Conservation (phyloP, 2,888 invertebrate genomes). For the Brachycybe producta region DNA sequence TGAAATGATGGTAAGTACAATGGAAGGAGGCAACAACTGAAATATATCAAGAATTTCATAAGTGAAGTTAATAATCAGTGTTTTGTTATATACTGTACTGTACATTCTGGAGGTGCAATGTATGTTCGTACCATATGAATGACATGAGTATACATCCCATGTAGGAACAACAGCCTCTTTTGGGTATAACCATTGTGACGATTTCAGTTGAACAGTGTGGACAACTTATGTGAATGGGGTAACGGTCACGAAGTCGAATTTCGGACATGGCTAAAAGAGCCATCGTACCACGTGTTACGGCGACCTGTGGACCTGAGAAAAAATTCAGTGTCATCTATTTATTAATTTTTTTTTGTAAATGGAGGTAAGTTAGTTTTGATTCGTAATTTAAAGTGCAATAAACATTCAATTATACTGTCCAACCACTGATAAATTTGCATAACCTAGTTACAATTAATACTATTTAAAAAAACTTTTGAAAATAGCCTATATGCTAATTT, state of each 20-base stretch:
- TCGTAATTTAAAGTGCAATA: too few relatives aligned
- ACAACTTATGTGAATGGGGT: conserved; percentile 3
- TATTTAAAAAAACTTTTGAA: too few relatives aligned
- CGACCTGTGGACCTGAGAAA: too few relatives aligned
- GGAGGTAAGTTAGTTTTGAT: too few relatives aligned
- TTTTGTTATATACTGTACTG: background rate
- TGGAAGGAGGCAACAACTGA: conserved; percentile 3
- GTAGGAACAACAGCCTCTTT: background rate
- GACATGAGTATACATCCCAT: conserved; percentile 1
- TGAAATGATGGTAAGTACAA: background rate
- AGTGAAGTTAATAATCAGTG: background rate
- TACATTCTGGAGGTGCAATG: background rate
- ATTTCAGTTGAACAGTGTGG: conserved; percentile 4
- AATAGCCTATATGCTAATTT: too few relatives aligned
- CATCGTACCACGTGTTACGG: background rate
- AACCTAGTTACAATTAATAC: too few relatives aligned
- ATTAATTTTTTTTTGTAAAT: too few relatives aligned
- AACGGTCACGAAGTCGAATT: background rate
- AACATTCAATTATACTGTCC: too few relatives aligned
- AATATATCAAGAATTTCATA: background rate
- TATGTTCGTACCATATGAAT: background rate
- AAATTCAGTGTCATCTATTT: too few relatives aligned
- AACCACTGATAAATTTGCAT: too few relatives aligned
- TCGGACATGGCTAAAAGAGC: conserved; percentile 4
- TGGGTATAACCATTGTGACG: conserved; percentile 7